phyloP scores from a whole-genome alignment of 2,888 invertebrate species.

The Blomia tropicalis region DNA sequence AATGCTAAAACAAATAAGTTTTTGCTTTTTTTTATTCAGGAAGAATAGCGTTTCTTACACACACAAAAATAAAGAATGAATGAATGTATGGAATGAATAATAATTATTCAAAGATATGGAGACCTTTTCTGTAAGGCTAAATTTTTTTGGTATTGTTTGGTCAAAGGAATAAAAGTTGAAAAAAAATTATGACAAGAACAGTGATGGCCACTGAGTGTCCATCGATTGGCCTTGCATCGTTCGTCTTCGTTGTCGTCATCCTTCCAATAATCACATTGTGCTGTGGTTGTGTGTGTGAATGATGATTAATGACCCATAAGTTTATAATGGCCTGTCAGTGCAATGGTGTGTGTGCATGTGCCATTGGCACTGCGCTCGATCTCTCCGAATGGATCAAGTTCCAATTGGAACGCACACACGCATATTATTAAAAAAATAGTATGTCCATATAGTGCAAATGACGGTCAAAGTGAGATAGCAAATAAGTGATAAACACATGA shows the following conservation, averaged over 20 bases:
- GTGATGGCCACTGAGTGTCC: no score
- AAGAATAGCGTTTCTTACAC: no score
- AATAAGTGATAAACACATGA: not conserved
- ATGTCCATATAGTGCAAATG: not conserved
- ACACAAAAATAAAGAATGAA: not conserved
- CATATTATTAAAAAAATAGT: not conserved
- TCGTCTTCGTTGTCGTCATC: no score
- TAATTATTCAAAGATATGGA: not conserved
- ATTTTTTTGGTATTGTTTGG: not conserved
- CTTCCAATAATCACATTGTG: no score
- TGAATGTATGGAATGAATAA: not conserved
- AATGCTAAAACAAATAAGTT: no score
- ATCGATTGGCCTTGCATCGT: no score
- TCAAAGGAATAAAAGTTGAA: slow-evolving; percentile 10
- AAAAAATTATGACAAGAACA: slow-evolving; percentile 1
- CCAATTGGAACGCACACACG: slow-evolving; percentile 3
- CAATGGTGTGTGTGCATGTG: not conserved
- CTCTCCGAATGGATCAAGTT: slow-evolving; percentile 4
- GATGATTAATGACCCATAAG: slow-evolving; percentile 14
- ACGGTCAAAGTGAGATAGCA: not conserved
- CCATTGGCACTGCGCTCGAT: not conserved
- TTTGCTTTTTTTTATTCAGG: no score
- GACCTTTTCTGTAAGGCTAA: not conserved
- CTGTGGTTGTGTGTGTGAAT: no score
- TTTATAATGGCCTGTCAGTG: slow-evolving; percentile 13